Evolutionary conservation across 1,140 invertebrate genomes (phyloP).

Genomic region (Acromyrmex charruanus): DNA sequence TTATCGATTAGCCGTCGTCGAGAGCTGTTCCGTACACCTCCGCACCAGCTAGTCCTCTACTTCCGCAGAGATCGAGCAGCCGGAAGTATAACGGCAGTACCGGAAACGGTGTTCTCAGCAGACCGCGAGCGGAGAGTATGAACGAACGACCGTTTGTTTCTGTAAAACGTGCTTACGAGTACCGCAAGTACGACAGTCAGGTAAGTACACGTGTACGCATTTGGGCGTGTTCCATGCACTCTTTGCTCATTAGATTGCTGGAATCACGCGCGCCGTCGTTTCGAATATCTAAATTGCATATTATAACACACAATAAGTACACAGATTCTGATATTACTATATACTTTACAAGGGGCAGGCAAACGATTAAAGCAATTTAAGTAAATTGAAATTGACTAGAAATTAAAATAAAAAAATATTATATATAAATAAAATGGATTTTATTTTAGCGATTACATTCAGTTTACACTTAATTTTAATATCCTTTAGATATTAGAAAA

Average conservation of each 20-base stretch:
- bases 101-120: slow-evolving; percentile 81
- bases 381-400: not conserved
- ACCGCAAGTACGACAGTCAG: slow-evolving; percentile 86
- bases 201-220: slow-evolving; percentile 76
- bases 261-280: slow-evolving; percentile 44
- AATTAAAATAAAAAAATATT: not conserved
- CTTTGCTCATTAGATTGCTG: slow-evolving; percentile 27
- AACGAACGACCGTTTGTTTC: slow-evolving; percentile 89
- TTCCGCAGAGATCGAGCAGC: slow-evolving; percentile 89
- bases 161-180: slow-evolving; percentile 89
- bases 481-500: slow-evolving; percentile 7
- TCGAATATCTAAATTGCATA: not conserved
- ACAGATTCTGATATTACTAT: not conserved
- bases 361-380: not conserved
- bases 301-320: slow-evolving; percentile 1
- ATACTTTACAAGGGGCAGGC: not conserved
- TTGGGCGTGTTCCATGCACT: not conserved
- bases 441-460: not conserved
- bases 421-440: not conserved
- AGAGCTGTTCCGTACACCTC: slow-evolving; percentile 83
- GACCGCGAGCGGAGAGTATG: slow-evolving; percentile 84
- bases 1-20: slow-evolving; percentile 64
- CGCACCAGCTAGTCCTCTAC: slow-evolving; percentile 87
- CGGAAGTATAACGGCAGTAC: slow-evolving; percentile 85
- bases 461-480: not conserved